These are phyloP conservation scores for Lacanobia wlatinum DNA, from an alignment of 2,888 invertebrate species.

Conservation along the genomic window DNA sequence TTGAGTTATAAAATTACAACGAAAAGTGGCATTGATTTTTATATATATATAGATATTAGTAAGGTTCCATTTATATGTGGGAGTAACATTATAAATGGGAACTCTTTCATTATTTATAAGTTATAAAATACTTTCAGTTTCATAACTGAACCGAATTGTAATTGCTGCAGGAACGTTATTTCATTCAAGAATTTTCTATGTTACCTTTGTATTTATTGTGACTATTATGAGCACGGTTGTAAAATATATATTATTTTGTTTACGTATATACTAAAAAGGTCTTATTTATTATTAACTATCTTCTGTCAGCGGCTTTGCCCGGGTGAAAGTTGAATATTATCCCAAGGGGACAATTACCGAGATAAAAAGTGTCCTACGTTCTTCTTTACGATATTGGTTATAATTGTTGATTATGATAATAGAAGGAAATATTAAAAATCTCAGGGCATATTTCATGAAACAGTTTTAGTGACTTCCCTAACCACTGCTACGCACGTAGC, in stretches of 20 bases:
- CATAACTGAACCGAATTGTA: not conserved
- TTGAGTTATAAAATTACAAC: too few relatives aligned
- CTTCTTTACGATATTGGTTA: too few relatives aligned
- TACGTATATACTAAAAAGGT: too few relatives aligned
- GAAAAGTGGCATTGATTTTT: too few relatives aligned
- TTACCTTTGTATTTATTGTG: not conserved
- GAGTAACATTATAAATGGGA: not conserved
- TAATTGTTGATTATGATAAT: not conserved
- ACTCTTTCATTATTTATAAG: not conserved
- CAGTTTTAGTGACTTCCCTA: not conserved
- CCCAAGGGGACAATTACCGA: too few relatives aligned
- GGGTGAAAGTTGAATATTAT: too few relatives aligned
- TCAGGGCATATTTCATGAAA: not conserved
- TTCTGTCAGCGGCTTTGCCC: too few relatives aligned
- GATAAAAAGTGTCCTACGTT: too few relatives aligned
- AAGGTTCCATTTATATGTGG: not conserved
- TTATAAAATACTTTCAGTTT: conserved; percentile 1
- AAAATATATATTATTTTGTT: too few relatives aligned
- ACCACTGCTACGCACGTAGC: conserved; percentile 4
- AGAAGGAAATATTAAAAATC: not conserved
- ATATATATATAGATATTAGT: too few relatives aligned
- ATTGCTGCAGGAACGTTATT: not conserved
- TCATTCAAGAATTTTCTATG: not conserved
- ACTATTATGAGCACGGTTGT: not conserved
- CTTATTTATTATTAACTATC: too few relatives aligned